phyloP scores from a whole-genome alignment of 2,113 vertebrate genomes.

The Cephalopterus ornatus region DNA sequence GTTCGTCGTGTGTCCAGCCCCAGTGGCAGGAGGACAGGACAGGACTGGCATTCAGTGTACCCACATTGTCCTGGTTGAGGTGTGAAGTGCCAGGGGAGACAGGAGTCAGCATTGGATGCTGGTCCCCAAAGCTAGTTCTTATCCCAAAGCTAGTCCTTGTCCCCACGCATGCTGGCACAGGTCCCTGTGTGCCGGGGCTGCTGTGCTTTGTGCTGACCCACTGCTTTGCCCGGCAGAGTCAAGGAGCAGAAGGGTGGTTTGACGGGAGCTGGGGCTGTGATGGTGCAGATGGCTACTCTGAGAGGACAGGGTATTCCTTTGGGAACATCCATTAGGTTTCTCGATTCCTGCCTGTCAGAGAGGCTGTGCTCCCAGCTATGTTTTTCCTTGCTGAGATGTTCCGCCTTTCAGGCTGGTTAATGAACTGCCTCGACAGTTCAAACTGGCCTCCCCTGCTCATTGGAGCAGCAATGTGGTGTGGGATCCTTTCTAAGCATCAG shows the following conservation, averaged over 20 bases:
- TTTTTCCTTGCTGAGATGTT: background rate
- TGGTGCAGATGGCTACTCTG: background rate
- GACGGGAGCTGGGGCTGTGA: background rate
- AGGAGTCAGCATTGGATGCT: background rate
- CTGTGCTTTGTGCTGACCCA: background rate
- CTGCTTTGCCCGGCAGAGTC: background rate
- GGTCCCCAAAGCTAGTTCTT: background rate
- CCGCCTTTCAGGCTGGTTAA: background rate
- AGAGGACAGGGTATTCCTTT: background rate
- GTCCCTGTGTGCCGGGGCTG: background rate
- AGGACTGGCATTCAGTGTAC: background rate
- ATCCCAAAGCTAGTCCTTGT: background rate
- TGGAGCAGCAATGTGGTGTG: background rate
- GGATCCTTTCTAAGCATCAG: background rate
- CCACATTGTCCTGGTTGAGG: background rate
- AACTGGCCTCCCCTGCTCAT: background rate
- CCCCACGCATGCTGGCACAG: accelerated
- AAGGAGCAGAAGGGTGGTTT: background rate
- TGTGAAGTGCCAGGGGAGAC: background rate
- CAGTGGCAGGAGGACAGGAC: background rate
- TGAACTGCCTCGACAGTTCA: background rate
- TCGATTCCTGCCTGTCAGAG: background rate
- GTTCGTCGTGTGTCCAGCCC: accelerated
- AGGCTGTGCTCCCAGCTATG: background rate
- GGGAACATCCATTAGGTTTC: background rate